These are phyloP conservation scores for Morone chrysops DNA, from an alignment of 2,113 vertebrate genomes.

Conservation along the genomic window DNA sequence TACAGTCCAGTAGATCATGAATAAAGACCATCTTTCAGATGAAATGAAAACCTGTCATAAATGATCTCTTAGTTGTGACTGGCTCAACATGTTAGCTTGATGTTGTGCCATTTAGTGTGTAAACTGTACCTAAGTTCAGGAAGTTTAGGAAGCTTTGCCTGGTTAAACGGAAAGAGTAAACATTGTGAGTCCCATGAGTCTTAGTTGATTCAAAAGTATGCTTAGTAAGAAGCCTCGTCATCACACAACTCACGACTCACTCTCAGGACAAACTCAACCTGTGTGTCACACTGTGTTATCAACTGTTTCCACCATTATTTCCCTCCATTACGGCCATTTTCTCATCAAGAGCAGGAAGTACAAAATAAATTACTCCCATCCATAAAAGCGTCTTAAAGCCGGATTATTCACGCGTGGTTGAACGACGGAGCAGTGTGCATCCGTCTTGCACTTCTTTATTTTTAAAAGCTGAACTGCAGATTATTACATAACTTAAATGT, in stretches of 20 bases:
- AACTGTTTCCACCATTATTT: conserved; percentile 42
- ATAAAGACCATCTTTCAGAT: not conserved
- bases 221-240: not conserved
- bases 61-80: not conserved
- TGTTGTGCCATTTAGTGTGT: not conserved
- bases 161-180: not conserved
- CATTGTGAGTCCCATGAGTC: not conserved
- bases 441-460: conserved; percentile 10
- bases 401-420: conserved; percentile 75
- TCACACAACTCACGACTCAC: conserved; percentile 1
- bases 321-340: conserved; percentile 54
- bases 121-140: not conserved
- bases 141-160: not conserved
- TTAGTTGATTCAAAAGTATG: conserved; percentile 10
- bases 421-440: conserved; percentile 25
- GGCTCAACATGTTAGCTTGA: not conserved
- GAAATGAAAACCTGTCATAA: not conserved
- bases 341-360: conserved; percentile 61
- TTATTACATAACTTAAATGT: conserved; percentile 35
- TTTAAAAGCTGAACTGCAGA: conserved; percentile 38
- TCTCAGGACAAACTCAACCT: conserved; percentile 6
- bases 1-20: conserved; percentile 31
- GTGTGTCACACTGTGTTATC: conserved; percentile 38
- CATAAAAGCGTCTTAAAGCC: conserved; percentile 58
- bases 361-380: conserved; percentile 66